Conservation (phyloP, 1,140 invertebrate genomes). For the Euwallacea similis region DNA sequence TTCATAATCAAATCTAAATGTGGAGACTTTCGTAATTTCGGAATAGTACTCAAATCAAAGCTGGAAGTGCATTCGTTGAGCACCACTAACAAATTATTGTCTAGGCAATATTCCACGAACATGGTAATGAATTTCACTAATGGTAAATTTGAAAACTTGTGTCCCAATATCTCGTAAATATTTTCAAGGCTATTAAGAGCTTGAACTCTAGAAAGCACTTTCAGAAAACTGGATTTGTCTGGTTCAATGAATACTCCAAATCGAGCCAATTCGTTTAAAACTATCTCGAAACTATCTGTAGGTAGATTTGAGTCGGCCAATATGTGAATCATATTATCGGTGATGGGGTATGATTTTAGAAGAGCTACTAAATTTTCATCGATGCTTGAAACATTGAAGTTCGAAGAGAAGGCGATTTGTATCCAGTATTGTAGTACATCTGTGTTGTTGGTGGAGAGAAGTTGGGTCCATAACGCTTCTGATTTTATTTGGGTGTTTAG, state of each 20-base stretch:
- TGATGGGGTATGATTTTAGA: slow-evolving; percentile 61
- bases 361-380: slow-evolving; percentile 55
- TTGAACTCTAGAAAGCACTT: slow-evolving; percentile 58
- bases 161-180: slow-evolving; percentile 59
- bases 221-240: slow-evolving; percentile 57
- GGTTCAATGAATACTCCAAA: slow-evolving; percentile 59
- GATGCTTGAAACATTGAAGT: slow-evolving; percentile 54
- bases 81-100: slow-evolving; percentile 57
- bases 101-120: slow-evolving; percentile 58
- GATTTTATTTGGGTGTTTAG: slow-evolving; percentile 56
- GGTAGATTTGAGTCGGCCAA: slow-evolving; percentile 31
- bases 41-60: slow-evolving; percentile 41
- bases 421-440: slow-evolving; percentile 60
- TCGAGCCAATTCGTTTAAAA: slow-evolving; percentile 56
- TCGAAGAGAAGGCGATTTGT: slow-evolving; percentile 54
- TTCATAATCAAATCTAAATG: slow-evolving; percentile 48
- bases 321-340: slow-evolving; percentile 60
- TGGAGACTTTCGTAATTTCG: slow-evolving; percentile 38
- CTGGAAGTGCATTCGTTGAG: slow-evolving; percentile 57
- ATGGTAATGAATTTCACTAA: slow-evolving; percentile 59
- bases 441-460: slow-evolving; percentile 57
- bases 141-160: slow-evolving; percentile 58
- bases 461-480: slow-evolving; percentile 57
- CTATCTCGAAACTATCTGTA: slow-evolving; percentile 24
- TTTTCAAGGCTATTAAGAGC: slow-evolving; percentile 58